Percentiles rank a stretch among this genome's conserved stretches.
Conservation (phyloP, 2,888 invertebrate genomes). For the Drosophila limbata region DNA sequence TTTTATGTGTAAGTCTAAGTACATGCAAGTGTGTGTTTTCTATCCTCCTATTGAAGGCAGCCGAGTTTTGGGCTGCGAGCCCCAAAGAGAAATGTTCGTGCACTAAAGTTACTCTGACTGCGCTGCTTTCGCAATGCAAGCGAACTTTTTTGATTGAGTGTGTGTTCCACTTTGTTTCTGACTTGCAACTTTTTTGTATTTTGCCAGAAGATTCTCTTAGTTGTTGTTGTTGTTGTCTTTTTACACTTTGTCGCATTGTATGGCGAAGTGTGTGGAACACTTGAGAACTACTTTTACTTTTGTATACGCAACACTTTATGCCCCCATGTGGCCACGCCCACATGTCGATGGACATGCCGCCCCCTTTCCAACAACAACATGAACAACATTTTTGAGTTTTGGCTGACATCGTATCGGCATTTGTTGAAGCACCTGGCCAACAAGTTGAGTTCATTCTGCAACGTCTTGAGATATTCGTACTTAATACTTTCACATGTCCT, state of each 20-base stretch:
- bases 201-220: constrained; percentile 36
- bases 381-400: constrained; percentile 22
- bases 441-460: constrained; percentile 40
- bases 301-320: constrained; percentile 72
- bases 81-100: constrained; percentile 19
- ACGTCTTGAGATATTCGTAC: constrained; percentile 22
- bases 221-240: constrained; percentile 57
- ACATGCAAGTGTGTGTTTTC: constrained; percentile 4
- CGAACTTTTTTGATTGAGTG: constrained; percentile 49
- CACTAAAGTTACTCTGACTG: not conserved
- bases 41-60: constrained; percentile 30
- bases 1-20: constrained; percentile 4
- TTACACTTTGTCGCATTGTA: constrained; percentile 76
- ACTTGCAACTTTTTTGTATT: constrained; percentile 73
- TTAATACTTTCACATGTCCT: constrained; percentile 41
- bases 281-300: constrained; percentile 79
- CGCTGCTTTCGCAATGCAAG: not conserved
- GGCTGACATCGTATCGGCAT: constrained; percentile 42
- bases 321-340: constrained; percentile 28
- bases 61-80: constrained; percentile 12
- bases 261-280: constrained; percentile 73
- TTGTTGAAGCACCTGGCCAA: constrained; percentile 55
- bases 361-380: constrained; percentile 21
- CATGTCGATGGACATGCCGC: not conserved
- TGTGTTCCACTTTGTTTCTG: constrained; percentile 74